These are phyloP conservation scores for Brachionus rubens DNA, from an alignment of 1,140 invertebrate species.

Conservation along the genomic window DNA sequence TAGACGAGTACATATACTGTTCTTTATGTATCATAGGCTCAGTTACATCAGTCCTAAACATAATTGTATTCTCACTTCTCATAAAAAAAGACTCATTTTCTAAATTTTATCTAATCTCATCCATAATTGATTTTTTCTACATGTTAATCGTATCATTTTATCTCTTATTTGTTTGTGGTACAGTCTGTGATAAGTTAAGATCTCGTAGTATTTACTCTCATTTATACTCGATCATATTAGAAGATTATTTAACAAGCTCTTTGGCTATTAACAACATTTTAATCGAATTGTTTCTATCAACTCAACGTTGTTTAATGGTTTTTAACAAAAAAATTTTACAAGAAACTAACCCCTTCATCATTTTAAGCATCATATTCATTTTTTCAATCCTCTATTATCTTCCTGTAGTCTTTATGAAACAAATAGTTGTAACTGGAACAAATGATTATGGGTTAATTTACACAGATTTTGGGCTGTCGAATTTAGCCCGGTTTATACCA, in stretches of 20 bases:
- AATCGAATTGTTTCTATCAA: slow-evolving; percentile 13
- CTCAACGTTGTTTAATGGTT: neutral
- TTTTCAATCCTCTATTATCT: neutral
- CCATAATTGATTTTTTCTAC: neutral
- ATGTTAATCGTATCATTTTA: neutral
- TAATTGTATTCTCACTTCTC: neutral
- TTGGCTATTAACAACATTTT: slow-evolving; percentile 3
- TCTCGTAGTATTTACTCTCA: neutral
- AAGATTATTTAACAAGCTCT: neutral
- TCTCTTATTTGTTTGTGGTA: neutral
- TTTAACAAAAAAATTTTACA: neutral
- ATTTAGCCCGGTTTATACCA: slow-evolving; percentile 4
- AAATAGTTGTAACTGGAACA: neutral
- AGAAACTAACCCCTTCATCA: neutral
- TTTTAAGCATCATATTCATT: neutral
- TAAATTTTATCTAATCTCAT: slow-evolving; percentile 20
- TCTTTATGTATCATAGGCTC: neutral
- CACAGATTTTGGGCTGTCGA: neutral
- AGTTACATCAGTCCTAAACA: neutral
- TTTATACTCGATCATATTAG: neutral
- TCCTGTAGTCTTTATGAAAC: slow-evolving; percentile 5
- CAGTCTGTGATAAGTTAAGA: neutral
- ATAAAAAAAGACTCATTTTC: neutral
- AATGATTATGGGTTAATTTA: neutral
- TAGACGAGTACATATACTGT: neutral